phyloP scores from a whole-genome alignment of 2,888 invertebrate genomes.

The Molorchus minor region DNA sequence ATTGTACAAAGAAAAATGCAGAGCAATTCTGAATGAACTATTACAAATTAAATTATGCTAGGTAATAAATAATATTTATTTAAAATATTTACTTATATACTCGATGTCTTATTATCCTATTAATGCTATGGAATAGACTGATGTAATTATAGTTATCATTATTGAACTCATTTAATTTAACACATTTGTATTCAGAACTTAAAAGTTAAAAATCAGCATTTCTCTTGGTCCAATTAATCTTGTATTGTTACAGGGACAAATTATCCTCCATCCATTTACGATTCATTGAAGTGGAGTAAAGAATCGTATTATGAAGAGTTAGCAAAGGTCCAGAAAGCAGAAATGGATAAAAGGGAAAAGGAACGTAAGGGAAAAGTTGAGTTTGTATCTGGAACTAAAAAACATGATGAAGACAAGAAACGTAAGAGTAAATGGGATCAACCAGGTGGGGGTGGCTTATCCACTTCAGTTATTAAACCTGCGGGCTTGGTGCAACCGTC shows the following conservation, averaged over 20 bases:
- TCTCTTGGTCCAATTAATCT: too few relatives aligned
- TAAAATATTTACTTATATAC: too few relatives aligned
- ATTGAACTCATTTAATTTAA: too few relatives aligned
- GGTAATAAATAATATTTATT: too few relatives aligned
- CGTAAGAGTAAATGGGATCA: conserved; percentile 95
- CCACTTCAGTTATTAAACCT: conserved; percentile 69
- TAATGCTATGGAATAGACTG: too few relatives aligned
- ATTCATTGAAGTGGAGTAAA: conserved; percentile 90
- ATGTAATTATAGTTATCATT: too few relatives aligned
- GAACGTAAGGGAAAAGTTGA: conserved; percentile 89
- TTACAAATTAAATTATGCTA: too few relatives aligned
- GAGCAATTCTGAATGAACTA: too few relatives aligned
- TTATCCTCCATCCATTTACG: conserved; percentile 92
- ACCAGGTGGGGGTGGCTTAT: conserved; percentile 73
- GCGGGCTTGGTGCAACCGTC: conserved; percentile 78
- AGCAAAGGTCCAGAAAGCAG: conserved; percentile 86
- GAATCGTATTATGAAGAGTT: conserved; percentile 95
- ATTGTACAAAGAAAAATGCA: too few relatives aligned
- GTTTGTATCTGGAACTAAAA: conserved; percentile 75
- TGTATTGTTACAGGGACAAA: conserved; percentile 78
- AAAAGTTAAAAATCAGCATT: too few relatives aligned
- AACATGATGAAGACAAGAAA: conserved; percentile 80
- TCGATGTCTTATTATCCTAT: too few relatives aligned
- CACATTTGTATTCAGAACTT: too few relatives aligned
- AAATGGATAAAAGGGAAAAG: conserved; percentile 92